Evolutionary conservation across 2,113 vertebrate genomes (phyloP), one percentile per base, ranked within the genome.

Genomic region (Turdus rufiventris): DNA sequence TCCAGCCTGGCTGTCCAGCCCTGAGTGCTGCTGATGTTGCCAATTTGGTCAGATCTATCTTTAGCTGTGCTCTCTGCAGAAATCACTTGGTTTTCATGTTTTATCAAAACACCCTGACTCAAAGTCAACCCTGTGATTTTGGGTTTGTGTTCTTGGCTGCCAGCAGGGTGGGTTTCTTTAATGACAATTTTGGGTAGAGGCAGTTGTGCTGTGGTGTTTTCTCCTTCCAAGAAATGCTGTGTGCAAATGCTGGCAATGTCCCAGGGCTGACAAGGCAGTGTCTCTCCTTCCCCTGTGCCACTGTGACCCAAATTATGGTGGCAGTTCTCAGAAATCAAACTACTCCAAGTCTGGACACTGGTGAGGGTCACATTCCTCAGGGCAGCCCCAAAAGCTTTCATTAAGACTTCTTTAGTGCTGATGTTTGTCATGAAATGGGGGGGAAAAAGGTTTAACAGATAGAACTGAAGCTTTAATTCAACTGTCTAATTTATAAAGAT

Each of bases 51-150:
- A 86, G 75, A 47, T 40, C 83, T 93, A 77, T 89, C 67, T 96
- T 91, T 94, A 83, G 74, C 34, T 85, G 33, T 51, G 28, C 42
- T 18, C 61, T 51, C 43, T 47, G 57, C 74, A 70, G 67, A 67
- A 87, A 89, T 43, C 4, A 5, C 23, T 51, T 0, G 13, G 34
- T 78, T 95, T 85, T 45, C 60, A n/a, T 40, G 36, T 71, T 56
- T 89, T 57, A 85, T 73, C 71, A 72, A 73, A 96, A 38, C 23
- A 5, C 24, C 13, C 53, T 29, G 56, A 21, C n/a, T 79, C 71
- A 60, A 60, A 88, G 78, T 40, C 57, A 72, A 87, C 78, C n/a
- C 80, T 94, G 63, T 47, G 57, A 95, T 92, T 94, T 94, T 88
- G 10, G 60, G 25, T 71, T 95, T 85, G 80, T 79, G 78, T 74